Percentiles rank a stretch among this genome's conserved stretches.
These are phyloP conservation scores for Chaetogeoica ovagalla DNA, from an alignment of 2,888 invertebrate species.

Conservation along the genomic window DNA sequence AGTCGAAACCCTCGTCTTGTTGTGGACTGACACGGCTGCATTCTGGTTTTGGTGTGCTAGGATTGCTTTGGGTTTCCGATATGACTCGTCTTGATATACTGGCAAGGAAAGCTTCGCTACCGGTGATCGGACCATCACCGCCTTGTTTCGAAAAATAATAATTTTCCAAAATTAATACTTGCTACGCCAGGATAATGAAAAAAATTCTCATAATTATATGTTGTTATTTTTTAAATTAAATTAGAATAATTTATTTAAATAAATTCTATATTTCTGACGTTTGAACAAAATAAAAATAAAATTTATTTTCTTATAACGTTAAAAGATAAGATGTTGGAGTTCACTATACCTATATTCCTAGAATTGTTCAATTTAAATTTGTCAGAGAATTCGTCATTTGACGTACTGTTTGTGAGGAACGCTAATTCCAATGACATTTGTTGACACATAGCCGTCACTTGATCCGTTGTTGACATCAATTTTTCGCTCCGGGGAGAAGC, in stretches of 20 bases:
- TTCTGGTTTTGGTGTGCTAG: conserved; percentile 42
- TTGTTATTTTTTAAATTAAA: too few relatives aligned
- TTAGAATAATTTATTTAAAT: too few relatives aligned
- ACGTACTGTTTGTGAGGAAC: conserved; percentile 67
- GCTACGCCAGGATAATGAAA: too few relatives aligned
- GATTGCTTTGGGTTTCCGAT: conserved; percentile 30
- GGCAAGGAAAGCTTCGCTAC: conserved; percentile 54
- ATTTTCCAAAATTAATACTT: too few relatives aligned
- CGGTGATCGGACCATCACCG: conserved; percentile 33
- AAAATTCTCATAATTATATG: too few relatives aligned
- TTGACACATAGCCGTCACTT: conserved; percentile 75
- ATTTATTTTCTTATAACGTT: too few relatives aligned
- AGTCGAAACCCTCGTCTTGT: conserved; percentile 57
- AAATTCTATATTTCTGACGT: too few relatives aligned
- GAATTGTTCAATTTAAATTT: conserved; percentile 32
- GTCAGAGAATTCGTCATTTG: conserved; percentile 40
- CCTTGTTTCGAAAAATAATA: conserved; percentile 12
- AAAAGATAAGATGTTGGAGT: too few relatives aligned
- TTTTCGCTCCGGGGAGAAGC: conserved; percentile 67
- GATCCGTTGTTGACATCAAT: conserved; percentile 60
- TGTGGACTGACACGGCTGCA: conserved; percentile 28
- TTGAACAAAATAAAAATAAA: too few relatives aligned
- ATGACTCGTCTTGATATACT: conserved; percentile 45
- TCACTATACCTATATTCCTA: conserved; percentile 21
- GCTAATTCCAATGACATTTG: conserved; percentile 76